phyloP scores from a whole-genome alignment of 1,140 invertebrate species.

The Lordiphosa collinella region DNA sequence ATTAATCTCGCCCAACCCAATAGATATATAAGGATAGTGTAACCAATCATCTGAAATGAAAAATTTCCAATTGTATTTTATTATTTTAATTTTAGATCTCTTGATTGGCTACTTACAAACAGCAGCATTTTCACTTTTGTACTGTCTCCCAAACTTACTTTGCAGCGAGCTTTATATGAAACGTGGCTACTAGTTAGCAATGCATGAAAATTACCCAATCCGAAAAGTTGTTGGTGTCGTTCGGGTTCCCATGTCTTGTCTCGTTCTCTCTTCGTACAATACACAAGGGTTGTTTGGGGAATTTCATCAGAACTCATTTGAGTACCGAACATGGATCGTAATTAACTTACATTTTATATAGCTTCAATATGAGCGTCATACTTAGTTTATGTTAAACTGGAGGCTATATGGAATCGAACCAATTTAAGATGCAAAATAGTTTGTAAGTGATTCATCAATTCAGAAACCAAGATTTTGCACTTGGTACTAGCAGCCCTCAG shows the following conservation, averaged over 20 bases:
- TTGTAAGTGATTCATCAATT: constrained; percentile 19
- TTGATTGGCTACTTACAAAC: constrained; percentile 36
- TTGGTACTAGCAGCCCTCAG: constrained; percentile 9
- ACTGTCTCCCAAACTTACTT: constrained; percentile 30
- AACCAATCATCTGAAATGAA: constrained; percentile 10
- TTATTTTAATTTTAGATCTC: neutral
- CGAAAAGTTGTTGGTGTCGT: constrained; percentile 12
- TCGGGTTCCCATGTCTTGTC: neutral
- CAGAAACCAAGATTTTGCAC: constrained; percentile 3
- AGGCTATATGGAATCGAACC: neutral
- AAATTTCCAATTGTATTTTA: constrained; percentile 1
- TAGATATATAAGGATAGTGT: constrained; percentile 3
- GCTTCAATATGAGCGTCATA: neutral
- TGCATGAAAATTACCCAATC: constrained; percentile 53
- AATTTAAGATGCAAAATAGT: neutral
- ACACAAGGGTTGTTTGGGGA: neutral
- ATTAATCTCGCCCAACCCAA: constrained; percentile 17
- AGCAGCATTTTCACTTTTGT: constrained; percentile 43
- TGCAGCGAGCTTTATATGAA: constrained; percentile 42
- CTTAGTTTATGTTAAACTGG: neutral
- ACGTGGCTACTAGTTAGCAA: constrained; percentile 26
- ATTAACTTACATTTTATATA: neutral
- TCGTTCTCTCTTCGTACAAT: neutral
- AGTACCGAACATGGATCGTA: too few species aligned
- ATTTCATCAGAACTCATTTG: neutral